Percentiles rank a stretch among this genome's conserved stretches.
Evolutionary conservation across 30 jellyfish, hydroid and myxozoan species (phyloP).

Genomic region (Cassiopea andromeda): DNA sequence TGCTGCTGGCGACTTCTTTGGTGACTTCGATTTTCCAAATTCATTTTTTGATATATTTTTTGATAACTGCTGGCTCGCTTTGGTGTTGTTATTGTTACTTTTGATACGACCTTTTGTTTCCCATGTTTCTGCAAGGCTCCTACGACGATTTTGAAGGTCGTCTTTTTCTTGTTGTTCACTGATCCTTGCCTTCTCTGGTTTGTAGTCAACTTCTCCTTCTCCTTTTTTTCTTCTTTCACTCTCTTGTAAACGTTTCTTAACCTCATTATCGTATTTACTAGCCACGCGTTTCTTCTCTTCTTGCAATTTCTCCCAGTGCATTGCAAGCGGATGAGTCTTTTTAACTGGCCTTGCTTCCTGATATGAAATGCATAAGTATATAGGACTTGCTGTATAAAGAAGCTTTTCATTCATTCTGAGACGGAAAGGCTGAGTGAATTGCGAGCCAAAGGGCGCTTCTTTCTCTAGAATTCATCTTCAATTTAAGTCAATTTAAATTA

Average conservation of each 20-base stretch:
- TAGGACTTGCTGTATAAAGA: too few relatives aligned
- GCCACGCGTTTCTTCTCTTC: constrained; percentile 53
- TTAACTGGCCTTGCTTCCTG: constrained; percentile 48
- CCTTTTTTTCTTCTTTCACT: constrained; percentile 30
- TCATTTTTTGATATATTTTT: constrained; percentile 19
- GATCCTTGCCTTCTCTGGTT: constrained; percentile 20
- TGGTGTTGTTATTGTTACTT: constrained; percentile 8
- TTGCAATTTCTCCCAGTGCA: constrained; percentile 72
- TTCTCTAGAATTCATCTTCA: too few relatives aligned
- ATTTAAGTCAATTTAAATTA: too few relatives aligned
- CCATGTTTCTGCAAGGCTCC: constrained; percentile 61
- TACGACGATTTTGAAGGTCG: constrained; percentile 49
- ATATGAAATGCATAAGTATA: too few relatives aligned
- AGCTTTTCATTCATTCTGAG: too few relatives aligned
- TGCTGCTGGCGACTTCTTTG: constrained; percentile 52
- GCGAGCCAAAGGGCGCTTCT: too few relatives aligned
- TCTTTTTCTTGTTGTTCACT: constrained; percentile 29
- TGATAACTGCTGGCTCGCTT: constrained; percentile 1
- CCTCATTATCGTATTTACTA: constrained; percentile 33
- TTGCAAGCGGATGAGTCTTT: constrained; percentile 65
- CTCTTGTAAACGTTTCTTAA: constrained; percentile 23
- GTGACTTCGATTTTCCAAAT: constrained; percentile 36
- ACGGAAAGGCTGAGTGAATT: too few relatives aligned
- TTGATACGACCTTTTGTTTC: constrained; percentile 30
- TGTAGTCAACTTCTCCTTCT: constrained; percentile 45